phyloP scores from a whole-genome alignment of 2,797 vertebrate species.

The Lepidocolaptes lacrymiger region DNA sequence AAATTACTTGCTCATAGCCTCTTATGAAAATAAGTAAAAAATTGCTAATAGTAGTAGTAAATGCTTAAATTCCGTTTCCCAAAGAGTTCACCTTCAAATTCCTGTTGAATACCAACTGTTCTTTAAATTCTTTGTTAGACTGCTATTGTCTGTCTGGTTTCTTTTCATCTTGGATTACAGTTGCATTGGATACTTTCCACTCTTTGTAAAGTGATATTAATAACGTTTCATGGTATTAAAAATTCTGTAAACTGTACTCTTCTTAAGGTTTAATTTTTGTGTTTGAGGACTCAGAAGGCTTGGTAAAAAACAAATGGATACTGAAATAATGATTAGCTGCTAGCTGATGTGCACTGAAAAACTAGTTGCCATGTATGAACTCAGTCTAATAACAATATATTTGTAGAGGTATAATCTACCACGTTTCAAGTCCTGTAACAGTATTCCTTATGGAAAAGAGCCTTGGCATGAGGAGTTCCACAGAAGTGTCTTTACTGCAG shows the following conservation, averaged over 20 bases:
- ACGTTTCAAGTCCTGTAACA: not conserved
- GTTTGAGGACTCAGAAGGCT: not conserved
- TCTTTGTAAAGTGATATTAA: not conserved
- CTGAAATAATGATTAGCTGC: not conserved
- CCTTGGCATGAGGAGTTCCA: not conserved
- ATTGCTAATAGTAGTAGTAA: not conserved
- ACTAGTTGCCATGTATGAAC: not conserved
- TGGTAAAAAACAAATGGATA: not conserved
- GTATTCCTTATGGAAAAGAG: not conserved
- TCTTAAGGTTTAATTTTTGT: not conserved
- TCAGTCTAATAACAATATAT: not conserved
- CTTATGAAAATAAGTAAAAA: not conserved
- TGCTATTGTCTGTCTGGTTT: not conserved
- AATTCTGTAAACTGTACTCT: not conserved
- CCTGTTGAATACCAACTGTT: not conserved
- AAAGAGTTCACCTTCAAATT: not conserved
- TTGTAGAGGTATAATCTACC: not conserved
- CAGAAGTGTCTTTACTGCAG: not conserved
- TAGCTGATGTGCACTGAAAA: not conserved
- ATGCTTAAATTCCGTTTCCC: not conserved
- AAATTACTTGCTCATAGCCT: not conserved
- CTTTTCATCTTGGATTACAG: not conserved
- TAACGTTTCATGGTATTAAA: not conserved
- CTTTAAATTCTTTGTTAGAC: not conserved
- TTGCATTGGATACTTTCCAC: not conserved